These are phyloP conservation scores for Calameuta pallipes DNA, from an alignment of 2,888 invertebrate species.

Conservation along the genomic window DNA sequence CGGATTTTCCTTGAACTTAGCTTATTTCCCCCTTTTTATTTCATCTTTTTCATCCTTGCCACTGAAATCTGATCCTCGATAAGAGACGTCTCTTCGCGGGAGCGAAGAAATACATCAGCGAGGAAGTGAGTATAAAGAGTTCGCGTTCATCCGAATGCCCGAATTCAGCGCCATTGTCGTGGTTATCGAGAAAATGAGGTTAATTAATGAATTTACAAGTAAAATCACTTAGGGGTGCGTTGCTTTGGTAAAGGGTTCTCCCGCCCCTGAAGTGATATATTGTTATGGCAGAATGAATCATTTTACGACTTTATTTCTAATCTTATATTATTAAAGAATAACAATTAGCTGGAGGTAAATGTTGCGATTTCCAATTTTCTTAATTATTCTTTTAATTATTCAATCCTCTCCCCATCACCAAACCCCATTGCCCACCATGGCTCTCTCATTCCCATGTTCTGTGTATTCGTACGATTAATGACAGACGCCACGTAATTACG, in stretches of 20 bases:
- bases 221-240: not conserved
- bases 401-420: not conserved
- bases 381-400: not conserved
- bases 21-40: too few species aligned
- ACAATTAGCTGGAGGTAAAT: not conserved
- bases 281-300: not conserved
- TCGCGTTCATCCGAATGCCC: not conserved
- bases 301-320: not conserved
- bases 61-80: not conserved
- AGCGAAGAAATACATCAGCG: not conserved
- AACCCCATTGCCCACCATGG: not conserved
- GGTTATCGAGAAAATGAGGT: not conserved
- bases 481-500: constrained; percentile 32
- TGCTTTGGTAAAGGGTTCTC: not conserved
- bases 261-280: not conserved
- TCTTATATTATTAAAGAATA: not conserved
- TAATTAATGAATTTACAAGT: not conserved
- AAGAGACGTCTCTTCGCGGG: not conserved
- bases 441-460: not conserved
- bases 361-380: not conserved
- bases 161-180: not conserved
- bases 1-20: not conserved
- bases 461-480: constrained; percentile 8
- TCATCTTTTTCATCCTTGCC: not conserved
- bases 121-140: not conserved